Base-by-base conservation (phyloP, 2,888 invertebrate genomes). In the Harmothoe impar region DNA sequence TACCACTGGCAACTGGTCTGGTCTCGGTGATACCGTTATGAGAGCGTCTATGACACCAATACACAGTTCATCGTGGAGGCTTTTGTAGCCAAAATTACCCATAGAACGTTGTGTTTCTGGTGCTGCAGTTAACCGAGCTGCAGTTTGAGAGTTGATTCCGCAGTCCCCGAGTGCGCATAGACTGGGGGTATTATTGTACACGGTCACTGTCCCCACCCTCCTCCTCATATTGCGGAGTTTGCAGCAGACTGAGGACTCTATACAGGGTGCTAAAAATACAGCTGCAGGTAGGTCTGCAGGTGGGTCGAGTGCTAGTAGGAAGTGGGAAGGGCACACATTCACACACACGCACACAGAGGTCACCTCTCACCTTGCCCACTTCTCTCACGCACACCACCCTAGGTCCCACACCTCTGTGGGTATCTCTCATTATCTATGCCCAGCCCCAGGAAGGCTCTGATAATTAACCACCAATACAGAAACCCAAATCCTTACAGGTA, bases 261-360 rank as follows among this genome's bases (percentile, higher is more conserved):
- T 62, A n/a, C 62, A 62, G 12, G 15, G 62, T 1, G 62, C 62
- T 20, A 62, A 7, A 62, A 62, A 62, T 62, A 62, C 62, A 5
- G 7, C 62, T n/a, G 20, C 20, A 62, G 62, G 62, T n/a, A 62
- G 62, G 62, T n/a, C 7, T 20, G 3, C 15, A n/a, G 20, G 62
- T 62, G 62, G 62, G 62, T n/a, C 23, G 62, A n/a, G 62, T 62
- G 20, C 23, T 62, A 5, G 62, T 20, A 62, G 62, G 62, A 62
- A n/a, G 3, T 62, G 62, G 62, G 23, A 20, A 20, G n/a, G 62
- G 62, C 62, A 62, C 62, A n/a, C 62, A 62, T n/a, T 20, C 62
- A 62, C 62, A n/a, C 15, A 62, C 23, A 62, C 62, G 62, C 62
- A 62, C 62, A n/a, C n/a, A n/a, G 62, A 62, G 62, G 62, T 62